These are phyloP conservation scores for Chesias legatella DNA, from an alignment of 2,888 invertebrate genomes.

Conservation along the genomic window DNA sequence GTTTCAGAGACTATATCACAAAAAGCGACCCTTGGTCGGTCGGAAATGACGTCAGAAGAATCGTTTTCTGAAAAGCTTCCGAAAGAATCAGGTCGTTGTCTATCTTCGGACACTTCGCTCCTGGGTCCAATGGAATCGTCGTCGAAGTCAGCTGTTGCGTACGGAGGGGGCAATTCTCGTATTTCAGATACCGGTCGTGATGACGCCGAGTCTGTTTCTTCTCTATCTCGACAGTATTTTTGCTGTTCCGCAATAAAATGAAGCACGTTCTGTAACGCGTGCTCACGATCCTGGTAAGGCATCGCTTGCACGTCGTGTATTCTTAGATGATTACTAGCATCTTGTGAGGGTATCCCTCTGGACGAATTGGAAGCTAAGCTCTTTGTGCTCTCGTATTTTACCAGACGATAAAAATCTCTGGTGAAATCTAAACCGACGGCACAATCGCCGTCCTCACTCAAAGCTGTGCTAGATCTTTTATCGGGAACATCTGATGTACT, in stretches of 20 bases:
- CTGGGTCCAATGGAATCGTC: slow-evolving; percentile 72
- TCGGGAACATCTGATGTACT: slow-evolving; percentile 81
- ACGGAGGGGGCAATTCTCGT: slow-evolving; percentile 77
- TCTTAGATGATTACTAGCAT: slow-evolving; percentile 67
- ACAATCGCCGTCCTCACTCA: slow-evolving; percentile 85
- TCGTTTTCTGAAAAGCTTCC: slow-evolving; percentile 75
- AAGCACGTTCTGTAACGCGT: slow-evolving; percentile 86
- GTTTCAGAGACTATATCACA: slow-evolving; percentile 71
- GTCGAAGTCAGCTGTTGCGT: slow-evolving; percentile 71
- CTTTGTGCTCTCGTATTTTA: slow-evolving; percentile 90
- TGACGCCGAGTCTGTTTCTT: slow-evolving; percentile 79
- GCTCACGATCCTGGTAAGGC: slow-evolving; percentile 82
- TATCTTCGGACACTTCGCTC: slow-evolving; percentile 71
- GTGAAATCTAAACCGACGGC: slow-evolving; percentile 88
- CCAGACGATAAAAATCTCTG: slow-evolving; percentile 88
- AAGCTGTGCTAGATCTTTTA: slow-evolving; percentile 85
- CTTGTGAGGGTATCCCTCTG: slow-evolving; percentile 81
- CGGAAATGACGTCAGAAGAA: slow-evolving; percentile 65
- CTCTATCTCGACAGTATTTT: slow-evolving; percentile 83
- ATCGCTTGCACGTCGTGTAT: slow-evolving; percentile 71
- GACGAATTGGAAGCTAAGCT: slow-evolving; percentile 88
- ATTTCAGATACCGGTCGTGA: slow-evolving; percentile 79
- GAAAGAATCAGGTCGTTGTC: slow-evolving; percentile 70
- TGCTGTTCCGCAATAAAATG: slow-evolving; percentile 89
- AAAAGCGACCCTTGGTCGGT: slow-evolving; percentile 55